Evolutionary conservation across 2,888 invertebrate species (phyloP).

Genomic region (Tolmerus cingulatus): DNA sequence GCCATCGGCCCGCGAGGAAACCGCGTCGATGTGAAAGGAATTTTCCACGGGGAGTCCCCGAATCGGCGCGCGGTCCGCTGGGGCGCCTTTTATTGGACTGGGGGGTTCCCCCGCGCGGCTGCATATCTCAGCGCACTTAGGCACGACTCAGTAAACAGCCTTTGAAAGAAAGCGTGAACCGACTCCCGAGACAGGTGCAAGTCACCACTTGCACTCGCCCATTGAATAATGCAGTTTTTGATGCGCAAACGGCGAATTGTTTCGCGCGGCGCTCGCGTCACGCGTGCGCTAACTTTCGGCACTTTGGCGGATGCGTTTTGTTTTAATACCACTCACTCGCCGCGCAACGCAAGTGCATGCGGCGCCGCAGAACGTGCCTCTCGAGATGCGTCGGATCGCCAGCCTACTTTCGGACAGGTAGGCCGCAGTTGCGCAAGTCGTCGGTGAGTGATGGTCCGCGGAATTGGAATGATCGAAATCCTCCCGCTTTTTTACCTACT

Average conservation of each 20-base stretch:
- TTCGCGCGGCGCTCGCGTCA: not conserved
- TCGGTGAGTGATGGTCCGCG: not conserved
- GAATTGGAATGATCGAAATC: not conserved
- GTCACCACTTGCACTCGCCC: not conserved
- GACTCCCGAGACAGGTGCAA: not conserved
- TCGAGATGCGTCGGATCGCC: not conserved
- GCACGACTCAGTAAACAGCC: not conserved
- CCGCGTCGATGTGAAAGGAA: not conserved
- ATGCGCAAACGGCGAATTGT: not conserved
- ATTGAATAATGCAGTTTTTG: slow-evolving; percentile 1
- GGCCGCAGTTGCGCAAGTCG: not conserved
- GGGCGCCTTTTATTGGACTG: not conserved
- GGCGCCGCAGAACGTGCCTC: not conserved
- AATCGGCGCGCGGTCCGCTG: not conserved
- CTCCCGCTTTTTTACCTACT: not conserved
- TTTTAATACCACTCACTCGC: not conserved
- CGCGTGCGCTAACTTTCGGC: not conserved
- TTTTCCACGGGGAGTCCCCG: not conserved
- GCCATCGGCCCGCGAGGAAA: not conserved
- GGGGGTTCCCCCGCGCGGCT: not conserved
- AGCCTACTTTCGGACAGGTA: not conserved
- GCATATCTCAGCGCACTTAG: not conserved
- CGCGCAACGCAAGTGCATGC: not conserved
- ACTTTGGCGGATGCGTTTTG: not conserved
- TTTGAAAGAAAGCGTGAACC: slow-evolving; percentile 14